phyloP scores from a whole-genome alignment of 2,113 vertebrate species.

The Vireo altiloquus region DNA sequence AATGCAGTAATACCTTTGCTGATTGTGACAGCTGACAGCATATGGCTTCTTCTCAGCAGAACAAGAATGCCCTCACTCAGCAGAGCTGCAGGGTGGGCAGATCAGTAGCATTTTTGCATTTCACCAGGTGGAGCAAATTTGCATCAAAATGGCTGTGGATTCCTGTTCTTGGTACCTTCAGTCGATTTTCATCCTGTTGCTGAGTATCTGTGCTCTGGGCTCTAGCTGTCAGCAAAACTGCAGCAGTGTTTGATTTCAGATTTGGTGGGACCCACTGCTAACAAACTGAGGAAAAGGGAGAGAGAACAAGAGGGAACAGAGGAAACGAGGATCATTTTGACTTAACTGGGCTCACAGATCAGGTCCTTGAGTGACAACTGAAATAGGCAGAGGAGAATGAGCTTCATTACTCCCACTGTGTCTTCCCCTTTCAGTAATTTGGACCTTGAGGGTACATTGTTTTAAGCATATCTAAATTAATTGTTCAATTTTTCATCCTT shows the following conservation, averaged over 20 bases:
- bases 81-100: not conserved
- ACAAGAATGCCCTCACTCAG: not conserved
- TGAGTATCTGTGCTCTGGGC: not conserved
- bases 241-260: not conserved
- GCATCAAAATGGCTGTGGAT: not conserved
- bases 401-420: not conserved
- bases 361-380: not conserved
- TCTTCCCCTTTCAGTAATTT: not conserved
- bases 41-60: not conserved
- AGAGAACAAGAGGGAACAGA: not conserved
- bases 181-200: not conserved
- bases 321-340: not conserved
- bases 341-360: not conserved
- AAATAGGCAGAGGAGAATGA: not conserved
- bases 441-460: not conserved
- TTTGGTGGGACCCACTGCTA: not conserved
- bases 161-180: not conserved
- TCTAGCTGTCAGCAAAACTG: not conserved
- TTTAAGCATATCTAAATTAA: not conserved
- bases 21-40: not conserved
- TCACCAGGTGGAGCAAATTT: not conserved
- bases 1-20: conserved; percentile 3
- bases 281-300: not conserved
- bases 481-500: not conserved
- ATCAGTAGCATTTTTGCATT: not conserved